A percentile compares a stretch with the other conserved stretches of the same genome.
Conservation (phyloP, 2,113 vertebrate genomes). For the Platysteira castanea region DNA sequence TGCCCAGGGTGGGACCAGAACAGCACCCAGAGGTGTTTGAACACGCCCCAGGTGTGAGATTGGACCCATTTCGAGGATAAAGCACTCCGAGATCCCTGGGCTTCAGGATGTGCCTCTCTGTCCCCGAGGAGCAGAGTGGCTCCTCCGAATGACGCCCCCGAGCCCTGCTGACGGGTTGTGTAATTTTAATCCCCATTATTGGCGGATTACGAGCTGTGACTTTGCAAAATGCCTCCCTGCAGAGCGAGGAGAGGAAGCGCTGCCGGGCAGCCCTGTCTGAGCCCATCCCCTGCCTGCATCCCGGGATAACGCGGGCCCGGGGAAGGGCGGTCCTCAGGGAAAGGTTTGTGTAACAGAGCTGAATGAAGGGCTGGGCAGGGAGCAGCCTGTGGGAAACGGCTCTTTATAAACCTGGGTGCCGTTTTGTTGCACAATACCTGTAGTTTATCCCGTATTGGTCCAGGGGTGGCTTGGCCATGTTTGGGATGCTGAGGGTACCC, state of each 20-base stretch:
- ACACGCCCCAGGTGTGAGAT: accelerated
- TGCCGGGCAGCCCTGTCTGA: background rate
- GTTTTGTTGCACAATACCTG: accelerated
- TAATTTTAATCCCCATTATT: slow-evolving; percentile 48
- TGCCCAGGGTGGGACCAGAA: background rate
- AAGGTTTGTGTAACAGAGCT: background rate
- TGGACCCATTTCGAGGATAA: background rate
- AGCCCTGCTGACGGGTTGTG: background rate
- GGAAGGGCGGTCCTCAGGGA: background rate
- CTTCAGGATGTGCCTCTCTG: background rate
- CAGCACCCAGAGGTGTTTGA: background rate
- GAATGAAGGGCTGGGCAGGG: background rate
- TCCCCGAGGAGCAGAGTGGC: background rate
- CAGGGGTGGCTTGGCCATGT: accelerated
- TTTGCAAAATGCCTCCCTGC: slow-evolving; percentile 28
- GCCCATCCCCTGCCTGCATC: background rate
- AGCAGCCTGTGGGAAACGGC: background rate
- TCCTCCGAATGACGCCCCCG: background rate
- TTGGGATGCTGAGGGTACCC: background rate
- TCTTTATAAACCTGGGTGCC: background rate
- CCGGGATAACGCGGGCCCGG: background rate
- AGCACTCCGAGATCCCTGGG: background rate
- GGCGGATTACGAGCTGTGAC: slow-evolving; percentile 48
- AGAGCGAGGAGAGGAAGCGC: background rate
- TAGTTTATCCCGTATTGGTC: background rate